Evolutionary conservation across 2,888 invertebrate species (phyloP).

Genomic region (Ophion ventricosus): DNA sequence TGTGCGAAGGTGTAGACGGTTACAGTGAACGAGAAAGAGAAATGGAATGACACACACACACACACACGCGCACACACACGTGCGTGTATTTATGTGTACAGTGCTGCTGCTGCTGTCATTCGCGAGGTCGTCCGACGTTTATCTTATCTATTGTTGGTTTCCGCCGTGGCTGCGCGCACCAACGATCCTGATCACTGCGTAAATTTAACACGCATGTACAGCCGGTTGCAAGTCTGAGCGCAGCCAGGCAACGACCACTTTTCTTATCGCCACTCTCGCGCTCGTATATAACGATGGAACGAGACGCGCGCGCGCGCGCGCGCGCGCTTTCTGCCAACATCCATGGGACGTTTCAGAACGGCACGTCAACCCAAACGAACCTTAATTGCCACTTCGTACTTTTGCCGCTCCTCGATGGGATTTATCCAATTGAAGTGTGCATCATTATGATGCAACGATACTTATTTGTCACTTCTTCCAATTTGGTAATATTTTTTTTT

Average conservation of each 20-base stretch:
- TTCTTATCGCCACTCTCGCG: constrained; percentile 39
- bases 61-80: background rate
- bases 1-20: background rate
- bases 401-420: background rate
- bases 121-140: constrained; percentile 61
- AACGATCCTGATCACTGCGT: constrained; percentile 49
- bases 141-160: constrained; percentile 61
- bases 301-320: constrained; percentile 2
- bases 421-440: too few species aligned
- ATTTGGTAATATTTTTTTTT: too few species aligned
- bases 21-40: background rate
- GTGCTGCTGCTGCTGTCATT: constrained; percentile 32
- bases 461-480: too few species aligned
- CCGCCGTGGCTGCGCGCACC: constrained; percentile 46
- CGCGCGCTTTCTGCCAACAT: too few species aligned
- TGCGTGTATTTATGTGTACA: background rate
- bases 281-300: constrained; percentile 13
- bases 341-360: background rate
- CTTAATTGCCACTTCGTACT: background rate
- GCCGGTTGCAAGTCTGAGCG: constrained; percentile 34
- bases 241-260: constrained; percentile 57
- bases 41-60: background rate
- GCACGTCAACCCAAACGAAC: background rate
- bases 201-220: background rate
- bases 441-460: too few species aligned